Base-by-base conservation (phyloP, 2,113 vertebrate genomes). In the Notothenia coriiceps region DNA sequence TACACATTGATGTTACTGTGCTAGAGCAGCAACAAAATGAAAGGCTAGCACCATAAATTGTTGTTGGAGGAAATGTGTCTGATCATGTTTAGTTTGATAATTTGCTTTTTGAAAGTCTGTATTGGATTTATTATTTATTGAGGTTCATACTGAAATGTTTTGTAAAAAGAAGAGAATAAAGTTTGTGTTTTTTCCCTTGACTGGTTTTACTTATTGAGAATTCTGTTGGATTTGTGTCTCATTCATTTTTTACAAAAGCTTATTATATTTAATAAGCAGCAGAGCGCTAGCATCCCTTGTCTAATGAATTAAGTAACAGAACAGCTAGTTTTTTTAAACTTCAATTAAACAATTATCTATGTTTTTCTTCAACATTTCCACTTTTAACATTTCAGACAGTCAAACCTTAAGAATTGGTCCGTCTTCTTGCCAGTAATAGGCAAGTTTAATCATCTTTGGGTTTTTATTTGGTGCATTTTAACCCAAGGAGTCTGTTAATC, bases 141-240 rank as follows among this genome's bases (percentile, higher is more conserved):
- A 90, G 74, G 68, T 90, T 89, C 78, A 91, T 72, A 89, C 83
- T 95, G 70, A 93, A 89, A 91, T 92, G 90, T 95, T 95, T 95
- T 95, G 91, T 95, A 94, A 94, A 91, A 85, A 92, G 79, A 83
- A 87, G 62, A 90, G 66, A 90, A 92, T 92, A 93, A 93, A 92
- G 89, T 90, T 92, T 94, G 83, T 88, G 83, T 87, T 88, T 84
- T 87, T 85, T 89, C 88, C 91, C 89, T 92, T 86, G 85, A 92
- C 70, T 73, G 8, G 29, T 71, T 3, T 43, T 44, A 55, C 35
- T n/a, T 67, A 2, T 61, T 77, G 40, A 44, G 12, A 62, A n/a
- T 55, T 10, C 11, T 60, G 40, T 51, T 69, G 25, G 56, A 66
- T 15, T 14, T 15, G 10, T 15, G 11, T 56, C 22, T 46, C 35